Evolutionary conservation across 2,888 invertebrate species (phyloP).

Genomic region (Heliconius charithonia): DNA sequence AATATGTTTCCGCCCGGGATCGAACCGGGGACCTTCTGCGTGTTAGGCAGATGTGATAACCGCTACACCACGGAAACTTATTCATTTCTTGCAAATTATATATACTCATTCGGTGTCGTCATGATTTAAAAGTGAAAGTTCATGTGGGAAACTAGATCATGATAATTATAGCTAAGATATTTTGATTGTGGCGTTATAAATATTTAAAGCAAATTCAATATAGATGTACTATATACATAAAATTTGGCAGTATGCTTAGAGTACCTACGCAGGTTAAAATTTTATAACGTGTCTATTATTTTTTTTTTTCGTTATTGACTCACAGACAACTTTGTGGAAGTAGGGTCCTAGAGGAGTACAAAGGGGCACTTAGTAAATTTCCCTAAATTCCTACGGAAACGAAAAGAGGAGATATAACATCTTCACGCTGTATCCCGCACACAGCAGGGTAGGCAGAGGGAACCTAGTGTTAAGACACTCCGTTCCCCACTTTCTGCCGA

Average conservation of each 20-base stretch:
- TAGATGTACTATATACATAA: too few species aligned
- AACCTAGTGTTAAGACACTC: too few species aligned
- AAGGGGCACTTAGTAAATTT: too few species aligned
- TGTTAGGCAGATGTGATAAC: conserved; percentile 96
- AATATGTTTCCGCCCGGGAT: conserved; percentile 91
- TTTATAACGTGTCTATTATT: neutral
- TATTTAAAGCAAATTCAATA: neutral
- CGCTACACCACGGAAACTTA: conserved; percentile 93
- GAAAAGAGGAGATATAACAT: too few species aligned
- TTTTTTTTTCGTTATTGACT: neutral
- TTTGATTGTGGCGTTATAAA: neutral
- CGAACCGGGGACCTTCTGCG: conserved; percentile 96
- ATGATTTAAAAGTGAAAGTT: conserved; percentile 26
- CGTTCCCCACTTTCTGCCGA: too few species aligned
- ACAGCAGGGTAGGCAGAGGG: too few species aligned
- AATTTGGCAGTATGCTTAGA: neutral
- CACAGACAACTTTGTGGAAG: too few species aligned
- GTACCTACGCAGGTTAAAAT: neutral
- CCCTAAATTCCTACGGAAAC: too few species aligned
- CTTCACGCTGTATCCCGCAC: too few species aligned
- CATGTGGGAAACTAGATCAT: neutral
- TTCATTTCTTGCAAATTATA: neutral
- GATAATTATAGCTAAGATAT: neutral
- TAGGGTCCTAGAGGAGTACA: too few species aligned
- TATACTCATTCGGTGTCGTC: neutral